These are phyloP conservation scores for Caenorhabditis sinica DNA, from an alignment of 2,888 invertebrate genomes.

Conservation along the genomic window DNA sequence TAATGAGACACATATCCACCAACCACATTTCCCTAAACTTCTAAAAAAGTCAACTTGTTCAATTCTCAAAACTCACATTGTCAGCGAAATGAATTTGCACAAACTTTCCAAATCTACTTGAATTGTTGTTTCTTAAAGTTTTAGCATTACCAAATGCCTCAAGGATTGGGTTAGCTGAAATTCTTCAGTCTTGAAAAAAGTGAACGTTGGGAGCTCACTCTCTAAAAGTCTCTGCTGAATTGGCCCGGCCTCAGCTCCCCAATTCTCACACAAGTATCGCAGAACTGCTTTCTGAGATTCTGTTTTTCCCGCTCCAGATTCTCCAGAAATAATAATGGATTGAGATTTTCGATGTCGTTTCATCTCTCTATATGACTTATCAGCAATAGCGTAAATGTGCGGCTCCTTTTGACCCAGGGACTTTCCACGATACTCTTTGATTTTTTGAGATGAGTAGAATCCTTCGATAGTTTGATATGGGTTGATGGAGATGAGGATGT, in stretches of 20 bases:
- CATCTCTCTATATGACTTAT: conserved; percentile 98
- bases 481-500: conserved; percentile 97
- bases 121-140: conserved; percentile 98
- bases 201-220: conserved; percentile 84
- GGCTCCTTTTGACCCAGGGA: conserved; percentile 95
- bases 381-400: conserved; percentile 97
- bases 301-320: conserved; percentile 93
- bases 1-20: conserved; percentile 99
- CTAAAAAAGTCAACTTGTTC: too few species aligned
- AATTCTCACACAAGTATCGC: conserved; percentile 91
- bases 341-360: conserved; percentile 94
- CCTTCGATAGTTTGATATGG: conserved; percentile 95
- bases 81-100: conserved; percentile 97
- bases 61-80: conserved; percentile 85
- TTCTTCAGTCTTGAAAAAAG: too few species aligned
- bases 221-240: conserved; percentile 96
- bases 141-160: conserved; percentile 86
- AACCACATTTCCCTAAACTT: conserved; percentile 88
- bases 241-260: conserved; percentile 92
- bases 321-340: conserved; percentile 96
- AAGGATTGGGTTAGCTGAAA: conserved; percentile 83
- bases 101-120: conserved; percentile 98
- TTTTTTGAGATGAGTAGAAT: conserved; percentile 91
- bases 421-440: conserved; percentile 92
- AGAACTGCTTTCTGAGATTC: conserved; percentile 98